phyloP scores from a whole-genome alignment of 1,140 invertebrate genomes.

The Drosophila sucinea region DNA sequence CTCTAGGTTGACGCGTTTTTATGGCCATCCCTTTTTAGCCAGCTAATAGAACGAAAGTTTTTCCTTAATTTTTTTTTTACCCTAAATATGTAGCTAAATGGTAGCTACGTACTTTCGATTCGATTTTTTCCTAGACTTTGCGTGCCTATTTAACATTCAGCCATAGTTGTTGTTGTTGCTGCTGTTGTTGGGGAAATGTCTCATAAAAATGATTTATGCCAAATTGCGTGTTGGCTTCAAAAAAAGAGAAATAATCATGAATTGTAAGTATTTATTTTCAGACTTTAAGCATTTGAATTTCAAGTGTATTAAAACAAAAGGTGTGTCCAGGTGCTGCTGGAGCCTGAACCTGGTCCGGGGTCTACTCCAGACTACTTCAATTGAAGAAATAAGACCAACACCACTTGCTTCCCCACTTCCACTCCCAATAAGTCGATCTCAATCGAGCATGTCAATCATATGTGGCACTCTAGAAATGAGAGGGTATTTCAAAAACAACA shows the following conservation, averaged over 20 bases:
- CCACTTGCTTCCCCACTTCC: constrained; percentile 38
- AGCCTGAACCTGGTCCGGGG: not conserved
- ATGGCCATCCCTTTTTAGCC: constrained; percentile 45
- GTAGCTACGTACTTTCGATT: constrained; percentile 12
- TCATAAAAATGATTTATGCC: constrained; percentile 73
- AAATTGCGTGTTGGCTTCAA: constrained; percentile 43
- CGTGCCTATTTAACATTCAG: constrained; percentile 66
- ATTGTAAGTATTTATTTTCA: constrained; percentile 13
- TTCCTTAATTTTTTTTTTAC: constrained; percentile 10
- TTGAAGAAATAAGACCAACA: not conserved
- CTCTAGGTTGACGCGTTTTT: constrained; percentile 39
- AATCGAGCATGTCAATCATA: constrained; percentile 51
- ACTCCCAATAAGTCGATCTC: constrained; percentile 27
- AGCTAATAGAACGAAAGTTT: constrained; percentile 27
- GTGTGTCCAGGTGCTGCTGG: constrained; percentile 8
- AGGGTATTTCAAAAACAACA: no score
- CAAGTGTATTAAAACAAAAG: constrained; percentile 11
- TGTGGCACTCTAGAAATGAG: not conserved
- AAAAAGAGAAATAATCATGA: constrained; percentile 13
- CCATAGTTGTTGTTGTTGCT: constrained; percentile 8
- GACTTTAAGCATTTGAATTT: constrained; percentile 12
- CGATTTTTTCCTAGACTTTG: constrained; percentile 46
- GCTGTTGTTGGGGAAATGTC: constrained; percentile 49
- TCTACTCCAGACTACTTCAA: not conserved
- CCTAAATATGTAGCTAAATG: constrained; percentile 7